phyloP scores from a whole-genome alignment of 2,888 invertebrate genomes.

The Tetheella fluctuosa region DNA sequence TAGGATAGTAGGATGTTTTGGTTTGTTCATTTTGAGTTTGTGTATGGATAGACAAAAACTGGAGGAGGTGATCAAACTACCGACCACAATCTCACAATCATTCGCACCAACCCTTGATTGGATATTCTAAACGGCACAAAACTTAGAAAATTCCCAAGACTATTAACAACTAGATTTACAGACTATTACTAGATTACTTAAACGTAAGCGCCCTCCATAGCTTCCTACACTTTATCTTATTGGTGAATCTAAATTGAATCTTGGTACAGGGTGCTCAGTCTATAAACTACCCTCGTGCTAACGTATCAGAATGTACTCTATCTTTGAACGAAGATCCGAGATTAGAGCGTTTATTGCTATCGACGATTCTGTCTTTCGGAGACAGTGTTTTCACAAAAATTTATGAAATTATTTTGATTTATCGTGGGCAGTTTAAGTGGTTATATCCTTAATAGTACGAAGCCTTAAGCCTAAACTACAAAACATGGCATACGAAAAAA shows the following conservation, averaged over 20 bases:
- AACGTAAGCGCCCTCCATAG: slow-evolving; percentile 35
- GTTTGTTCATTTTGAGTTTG: no score
- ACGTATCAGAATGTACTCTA: slow-evolving; percentile 39
- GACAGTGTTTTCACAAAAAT: background rate
- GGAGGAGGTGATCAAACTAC: no score
- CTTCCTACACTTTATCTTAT: slow-evolving; percentile 59
- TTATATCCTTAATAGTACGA: no score
- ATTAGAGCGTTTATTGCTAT: slow-evolving; percentile 32
- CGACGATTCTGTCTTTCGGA: background rate
- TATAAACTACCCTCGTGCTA: slow-evolving; percentile 61
- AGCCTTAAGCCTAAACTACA: no score
- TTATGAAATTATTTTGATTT: background rate
- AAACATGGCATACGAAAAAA: no score
- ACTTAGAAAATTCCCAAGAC: background rate
- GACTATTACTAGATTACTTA: slow-evolving; percentile 22
- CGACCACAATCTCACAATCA: background rate
- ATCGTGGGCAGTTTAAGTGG: background rate
- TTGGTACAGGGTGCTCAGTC: slow-evolving; percentile 65
- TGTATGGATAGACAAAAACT: no score
- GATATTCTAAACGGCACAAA: background rate
- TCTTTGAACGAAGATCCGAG: slow-evolving; percentile 37
- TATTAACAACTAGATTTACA: background rate
- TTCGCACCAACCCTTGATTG: background rate
- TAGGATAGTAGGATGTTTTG: no score
- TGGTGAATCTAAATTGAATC: slow-evolving; percentile 80